phyloP scores from a whole-genome alignment of 2,797 vertebrate genomes.

The Urocyon cinereoargenteus region DNA sequence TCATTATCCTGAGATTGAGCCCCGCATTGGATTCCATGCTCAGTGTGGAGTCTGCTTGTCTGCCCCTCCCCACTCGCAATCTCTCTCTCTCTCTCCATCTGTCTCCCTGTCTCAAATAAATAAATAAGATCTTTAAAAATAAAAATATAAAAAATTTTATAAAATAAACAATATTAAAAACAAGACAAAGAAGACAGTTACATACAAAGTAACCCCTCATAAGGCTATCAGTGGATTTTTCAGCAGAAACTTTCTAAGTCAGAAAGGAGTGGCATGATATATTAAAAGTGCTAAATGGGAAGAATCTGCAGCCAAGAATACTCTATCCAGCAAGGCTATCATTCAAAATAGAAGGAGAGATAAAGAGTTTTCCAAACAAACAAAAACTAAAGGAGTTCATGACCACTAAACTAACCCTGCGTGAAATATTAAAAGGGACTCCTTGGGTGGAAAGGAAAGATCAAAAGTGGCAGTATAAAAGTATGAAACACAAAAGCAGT shows the following conservation, averaged over 20 bases:
- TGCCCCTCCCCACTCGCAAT: too few relatives aligned
- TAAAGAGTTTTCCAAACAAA: neutral
- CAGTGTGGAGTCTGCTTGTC: too few relatives aligned
- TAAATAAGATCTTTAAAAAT: too few relatives aligned
- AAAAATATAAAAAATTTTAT: too few relatives aligned
- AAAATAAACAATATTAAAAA: neutral
- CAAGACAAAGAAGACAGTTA: neutral
- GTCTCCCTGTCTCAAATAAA: too few relatives aligned
- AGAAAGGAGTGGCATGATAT: neutral
- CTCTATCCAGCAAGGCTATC: neutral
- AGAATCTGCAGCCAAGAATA: neutral
- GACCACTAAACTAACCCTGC: neutral
- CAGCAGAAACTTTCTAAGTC: neutral
- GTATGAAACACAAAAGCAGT: neutral
- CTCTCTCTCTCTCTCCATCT: too few relatives aligned
- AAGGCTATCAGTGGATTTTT: neutral
- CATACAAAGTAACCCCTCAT: neutral
- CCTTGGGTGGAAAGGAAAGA: neutral
- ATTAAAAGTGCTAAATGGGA: neutral
- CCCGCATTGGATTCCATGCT: too few relatives aligned
- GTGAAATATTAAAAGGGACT: neutral
- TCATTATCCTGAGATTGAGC: too few relatives aligned
- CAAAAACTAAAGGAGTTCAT: neutral
- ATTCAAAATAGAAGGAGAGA: neutral
- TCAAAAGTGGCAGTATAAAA: neutral